phyloP scores from a whole-genome alignment of 2,797 vertebrate genomes.

The Lutjanus campechanus region DNA sequence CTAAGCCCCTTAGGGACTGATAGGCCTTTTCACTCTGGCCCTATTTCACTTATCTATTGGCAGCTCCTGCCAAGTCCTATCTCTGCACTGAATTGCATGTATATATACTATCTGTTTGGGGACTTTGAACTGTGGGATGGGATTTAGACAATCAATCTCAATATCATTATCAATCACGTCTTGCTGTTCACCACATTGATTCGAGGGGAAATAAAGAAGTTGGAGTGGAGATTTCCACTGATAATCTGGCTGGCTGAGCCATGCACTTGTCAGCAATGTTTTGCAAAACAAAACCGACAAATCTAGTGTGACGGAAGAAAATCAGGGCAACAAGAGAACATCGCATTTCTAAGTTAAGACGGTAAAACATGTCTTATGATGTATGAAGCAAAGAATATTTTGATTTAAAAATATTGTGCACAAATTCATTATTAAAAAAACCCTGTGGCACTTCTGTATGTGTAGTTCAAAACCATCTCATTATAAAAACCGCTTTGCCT shows the following conservation, averaged over 20 bases:
- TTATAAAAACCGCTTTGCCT: constrained; percentile 54
- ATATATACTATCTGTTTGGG: constrained; percentile 87
- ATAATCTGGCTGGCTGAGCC: constrained; percentile 90
- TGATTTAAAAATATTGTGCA: constrained; percentile 39
- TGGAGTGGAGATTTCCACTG: constrained; percentile 88
- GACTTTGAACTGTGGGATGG: constrained; percentile 89
- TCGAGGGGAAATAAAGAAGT: constrained; percentile 88
- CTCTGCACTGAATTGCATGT: constrained; percentile 86
- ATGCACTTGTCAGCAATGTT: constrained; percentile 81
- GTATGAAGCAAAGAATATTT: constrained; percentile 35
- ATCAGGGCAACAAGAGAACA: constrained; percentile 32
- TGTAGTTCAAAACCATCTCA: constrained; percentile 56
- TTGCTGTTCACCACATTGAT: constrained; percentile 88
- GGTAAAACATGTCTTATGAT: constrained; percentile 7
- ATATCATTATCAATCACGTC: constrained; percentile 92
- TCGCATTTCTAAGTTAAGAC: constrained; percentile 20
- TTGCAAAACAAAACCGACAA: constrained; percentile 67
- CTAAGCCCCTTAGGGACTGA: constrained; percentile 86
- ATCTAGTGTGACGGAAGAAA: constrained; percentile 42
- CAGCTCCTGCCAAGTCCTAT: constrained; percentile 85
- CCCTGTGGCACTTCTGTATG: constrained; percentile 24
- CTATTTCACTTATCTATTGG: constrained; percentile 90
- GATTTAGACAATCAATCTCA: constrained; percentile 94
- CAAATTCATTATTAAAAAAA: constrained; percentile 49
- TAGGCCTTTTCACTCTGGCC: constrained; percentile 88